A percentile compares a stretch with the other conserved stretches of the same genome.
These are phyloP conservation scores for Ctenodactylus gundi DNA, from an alignment of 2,113 vertebrate genomes.

Conservation along the genomic window DNA sequence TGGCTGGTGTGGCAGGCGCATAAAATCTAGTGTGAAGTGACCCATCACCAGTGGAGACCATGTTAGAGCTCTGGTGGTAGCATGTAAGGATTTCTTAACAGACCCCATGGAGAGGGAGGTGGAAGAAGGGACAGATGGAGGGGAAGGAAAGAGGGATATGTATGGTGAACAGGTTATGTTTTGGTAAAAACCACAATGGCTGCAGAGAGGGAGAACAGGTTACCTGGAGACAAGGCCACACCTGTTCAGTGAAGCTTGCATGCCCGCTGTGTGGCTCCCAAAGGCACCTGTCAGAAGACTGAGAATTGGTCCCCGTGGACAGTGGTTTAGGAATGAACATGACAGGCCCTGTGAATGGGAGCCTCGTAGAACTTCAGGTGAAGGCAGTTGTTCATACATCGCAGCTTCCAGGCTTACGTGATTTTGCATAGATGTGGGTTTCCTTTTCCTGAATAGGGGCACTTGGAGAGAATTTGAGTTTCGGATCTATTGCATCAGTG, in stretches of 20 bases:
- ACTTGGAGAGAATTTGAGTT: background rate
- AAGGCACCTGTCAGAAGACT: background rate
- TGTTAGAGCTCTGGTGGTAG: background rate
- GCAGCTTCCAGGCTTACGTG: background rate
- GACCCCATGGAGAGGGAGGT: background rate
- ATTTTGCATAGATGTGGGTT: background rate
- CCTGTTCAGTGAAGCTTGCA: no score
- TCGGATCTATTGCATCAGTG: background rate
- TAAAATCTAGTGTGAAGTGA: background rate
- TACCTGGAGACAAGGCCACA: background rate
- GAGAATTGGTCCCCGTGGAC: background rate
- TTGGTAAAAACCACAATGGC: background rate
- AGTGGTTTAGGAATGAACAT: background rate
- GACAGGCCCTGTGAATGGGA: background rate
- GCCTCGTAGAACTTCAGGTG: background rate
- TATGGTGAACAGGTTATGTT: background rate
- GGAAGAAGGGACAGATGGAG: background rate
- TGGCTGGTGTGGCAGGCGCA: no score
- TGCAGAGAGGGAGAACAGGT: background rate
- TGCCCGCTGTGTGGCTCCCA: no score
- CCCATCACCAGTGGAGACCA: rapidly evolving
- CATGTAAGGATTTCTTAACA: background rate
- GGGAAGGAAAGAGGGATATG: no score
- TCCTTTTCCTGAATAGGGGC: background rate
- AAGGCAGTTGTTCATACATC: background rate